Percentiles rank a stretch among this genome's conserved stretches.
These are phyloP conservation scores for Caenorhabditis uteleia DNA, from an alignment of 2,888 invertebrate species.

Conservation along the genomic window DNA sequence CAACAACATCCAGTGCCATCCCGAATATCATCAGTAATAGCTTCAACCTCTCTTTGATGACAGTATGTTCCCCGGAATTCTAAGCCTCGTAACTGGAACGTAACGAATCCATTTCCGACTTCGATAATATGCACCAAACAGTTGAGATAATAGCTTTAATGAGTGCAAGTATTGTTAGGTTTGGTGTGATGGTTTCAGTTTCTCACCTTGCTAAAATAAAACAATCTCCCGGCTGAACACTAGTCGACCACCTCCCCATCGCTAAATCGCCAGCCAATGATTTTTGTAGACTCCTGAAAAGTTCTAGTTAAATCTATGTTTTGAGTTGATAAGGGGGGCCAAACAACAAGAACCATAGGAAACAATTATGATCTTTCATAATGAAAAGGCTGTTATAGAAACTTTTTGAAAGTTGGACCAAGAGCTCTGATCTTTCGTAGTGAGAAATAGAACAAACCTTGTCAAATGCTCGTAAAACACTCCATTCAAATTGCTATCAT, in stretches of 20 bases:
- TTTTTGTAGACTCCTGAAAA: slow-evolving; percentile 80
- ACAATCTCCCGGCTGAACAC: slow-evolving; percentile 94
- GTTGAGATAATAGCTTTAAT: slow-evolving; percentile 92
- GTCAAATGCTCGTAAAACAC: slow-evolving; percentile 99
- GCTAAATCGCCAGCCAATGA: slow-evolving; percentile 90
- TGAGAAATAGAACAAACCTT: too few species aligned
- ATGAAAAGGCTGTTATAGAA: neutral
- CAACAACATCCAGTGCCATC: slow-evolving; percentile 92
- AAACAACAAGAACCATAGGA: neutral
- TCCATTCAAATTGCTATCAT: slow-evolving; percentile 94
- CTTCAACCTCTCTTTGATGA: slow-evolving; percentile 97
- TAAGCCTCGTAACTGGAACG: slow-evolving; percentile 93
- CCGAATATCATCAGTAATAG: slow-evolving; percentile 94
- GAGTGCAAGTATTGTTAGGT: too few species aligned
- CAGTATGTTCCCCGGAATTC: slow-evolving; percentile 98
- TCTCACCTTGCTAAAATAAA: slow-evolving; percentile 85
- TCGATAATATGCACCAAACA: slow-evolving; percentile 97
- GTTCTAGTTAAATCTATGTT: too few species aligned
- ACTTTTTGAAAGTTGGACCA: neutral
- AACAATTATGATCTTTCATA: neutral
- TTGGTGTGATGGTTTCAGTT: too few species aligned
- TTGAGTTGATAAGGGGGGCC: too few species aligned
- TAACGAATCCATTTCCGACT: slow-evolving; percentile 93
- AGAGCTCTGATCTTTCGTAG: slow-evolving; percentile 71
- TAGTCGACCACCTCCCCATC: slow-evolving; percentile 87